Evolutionary conservation across 1,140 invertebrate species (phyloP).

Genomic region (Drosophila carrolli): DNA sequence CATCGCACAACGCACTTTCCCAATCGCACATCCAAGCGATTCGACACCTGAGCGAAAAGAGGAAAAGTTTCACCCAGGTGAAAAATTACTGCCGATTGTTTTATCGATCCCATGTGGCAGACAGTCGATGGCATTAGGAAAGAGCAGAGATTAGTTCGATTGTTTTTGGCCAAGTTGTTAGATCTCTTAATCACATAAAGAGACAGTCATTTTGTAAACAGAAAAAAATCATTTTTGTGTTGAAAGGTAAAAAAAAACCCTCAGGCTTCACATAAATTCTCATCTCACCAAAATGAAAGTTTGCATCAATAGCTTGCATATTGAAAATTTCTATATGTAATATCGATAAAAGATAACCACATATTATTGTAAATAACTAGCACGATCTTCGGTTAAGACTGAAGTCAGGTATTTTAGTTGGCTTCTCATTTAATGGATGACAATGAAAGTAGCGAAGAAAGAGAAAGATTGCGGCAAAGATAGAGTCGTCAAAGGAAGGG

Average conservation of each 20-base stretch:
- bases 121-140: conserved; percentile 9
- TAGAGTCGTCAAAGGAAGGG: conserved; percentile 14
- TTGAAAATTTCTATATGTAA: not conserved
- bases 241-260: too few species aligned
- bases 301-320: not conserved
- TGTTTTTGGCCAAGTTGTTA: conserved; percentile 2
- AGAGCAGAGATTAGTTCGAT: conserved; percentile 2
- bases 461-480: conserved; percentile 9
- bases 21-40: conserved; percentile 23
- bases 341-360: not conserved
- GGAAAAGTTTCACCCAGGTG: conserved; percentile 26
- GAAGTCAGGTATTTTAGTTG: not conserved
- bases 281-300: not conserved
- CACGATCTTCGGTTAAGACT: not conserved
- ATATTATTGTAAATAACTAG: not conserved
- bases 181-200: not conserved
- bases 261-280: too few species aligned
- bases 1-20: conserved; percentile 57
- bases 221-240: not conserved
- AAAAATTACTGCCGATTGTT: conserved; percentile 19
- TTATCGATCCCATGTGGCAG: conserved; percentile 17
- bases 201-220: too few species aligned
- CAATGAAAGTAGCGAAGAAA: conserved; percentile 17
- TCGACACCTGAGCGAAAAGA: conserved; percentile 18
- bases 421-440: not conserved